Base-by-base conservation (phyloP, 1,140 invertebrate genomes). In the Pogonomyrmex californicus region DNA sequence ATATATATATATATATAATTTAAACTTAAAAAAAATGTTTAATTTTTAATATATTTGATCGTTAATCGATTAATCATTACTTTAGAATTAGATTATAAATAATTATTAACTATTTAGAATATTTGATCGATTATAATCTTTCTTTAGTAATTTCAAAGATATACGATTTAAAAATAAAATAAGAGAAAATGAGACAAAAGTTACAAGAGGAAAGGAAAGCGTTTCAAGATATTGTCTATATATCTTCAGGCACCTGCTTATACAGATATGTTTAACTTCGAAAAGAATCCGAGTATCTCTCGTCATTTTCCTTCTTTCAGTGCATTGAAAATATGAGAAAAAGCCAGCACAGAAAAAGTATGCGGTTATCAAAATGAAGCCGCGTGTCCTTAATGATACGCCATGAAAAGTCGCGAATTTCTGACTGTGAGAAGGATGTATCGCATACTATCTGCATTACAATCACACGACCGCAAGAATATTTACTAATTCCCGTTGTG, bases 401-500 rank as follows among this genome's bases (percentile, higher is more conserved):
- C 54, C n/a, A 73, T 65, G 36, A 49, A 75, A 70, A 88, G 66
- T 60, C 62, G 54, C 33, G 3, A 44, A 65, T 58, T 76, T 85
- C 77, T 9, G 36, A 10, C 17, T 1, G 30, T 62, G 49, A 85
- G 44, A 83, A 38, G 54, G 33, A 87, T n/a, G 54, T 79, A 49
- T 30, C 60, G 58, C 63, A 54, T 62, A 75, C 68, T 47, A 68
- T 63, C 44, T 66, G 78, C 78, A 56, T 87, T 88, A 81, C 68
- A 58, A 33, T 83, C 62, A 58, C 49, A 23, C 82, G 23, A 81
- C 38, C 88, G 56, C 87, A 60, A 70, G 86, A 88, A 91, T 91
- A 92, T 92, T 94, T 94, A 93, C 93, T 93, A 94, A 94, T 94
- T 95, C 93, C 90, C 91, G 90, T 92, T 93, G 93, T 93, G 91